Evolutionary conservation across 2,888 invertebrate species (phyloP).

Genomic region (Agonopterix subpropinquella): DNA sequence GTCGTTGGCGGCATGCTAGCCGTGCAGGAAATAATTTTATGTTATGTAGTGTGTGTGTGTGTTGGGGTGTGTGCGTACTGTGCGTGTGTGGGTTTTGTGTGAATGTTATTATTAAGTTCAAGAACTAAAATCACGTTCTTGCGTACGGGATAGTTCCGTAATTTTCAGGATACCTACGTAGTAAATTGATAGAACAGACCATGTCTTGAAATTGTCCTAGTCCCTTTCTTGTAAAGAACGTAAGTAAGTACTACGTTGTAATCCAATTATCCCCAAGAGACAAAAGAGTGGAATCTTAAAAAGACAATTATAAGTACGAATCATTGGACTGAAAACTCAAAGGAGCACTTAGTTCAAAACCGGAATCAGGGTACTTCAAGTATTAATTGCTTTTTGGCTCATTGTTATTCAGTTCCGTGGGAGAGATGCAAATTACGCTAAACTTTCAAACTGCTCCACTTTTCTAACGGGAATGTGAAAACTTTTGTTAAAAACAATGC

Average conservation of each 20-base stretch:
- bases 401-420: constrained; percentile 69
- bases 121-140: too few species aligned
- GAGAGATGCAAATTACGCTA: constrained; percentile 68
- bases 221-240: too few species aligned
- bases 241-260: background rate
- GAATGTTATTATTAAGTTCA: too few species aligned
- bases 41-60: too few species aligned
- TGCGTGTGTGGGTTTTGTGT: too few species aligned
- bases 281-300: constrained; percentile 3
- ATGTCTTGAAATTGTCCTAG: too few species aligned
- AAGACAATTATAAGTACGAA: constrained; percentile 23
- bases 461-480: constrained; percentile 66
- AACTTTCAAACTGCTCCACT: constrained; percentile 64
- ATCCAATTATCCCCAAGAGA: background rate
- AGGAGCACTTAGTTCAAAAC: constrained; percentile 69
- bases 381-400: constrained; percentile 73
- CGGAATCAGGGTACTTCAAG: constrained; percentile 67
- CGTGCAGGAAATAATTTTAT: too few species aligned
- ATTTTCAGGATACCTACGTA: too few species aligned
- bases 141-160: too few species aligned
- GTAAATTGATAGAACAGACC: too few species aligned
- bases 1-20: too few species aligned
- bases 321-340: constrained; percentile 60
- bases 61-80: too few species aligned
- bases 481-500: constrained; percentile 58